Evolutionary conservation across 2,797 vertebrate species (phyloP), one percentile per base, ranked within the genome.

Genomic region (Lepilemur ruficaudatus): DNA sequence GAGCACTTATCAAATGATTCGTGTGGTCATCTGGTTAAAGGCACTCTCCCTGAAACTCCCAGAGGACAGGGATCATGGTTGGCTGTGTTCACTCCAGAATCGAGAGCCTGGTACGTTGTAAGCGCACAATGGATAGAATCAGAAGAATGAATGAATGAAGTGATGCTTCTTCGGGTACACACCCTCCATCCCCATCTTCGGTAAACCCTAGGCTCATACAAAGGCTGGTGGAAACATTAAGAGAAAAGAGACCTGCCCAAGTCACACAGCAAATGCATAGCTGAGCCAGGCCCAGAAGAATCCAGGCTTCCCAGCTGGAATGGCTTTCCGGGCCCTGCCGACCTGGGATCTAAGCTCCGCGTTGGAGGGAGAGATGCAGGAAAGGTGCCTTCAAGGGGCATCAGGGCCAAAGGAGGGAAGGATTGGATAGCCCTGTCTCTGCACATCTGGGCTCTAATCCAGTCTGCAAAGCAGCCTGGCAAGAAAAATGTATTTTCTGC

Each of bases 401-500:
- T 6, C 17, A 70, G 92, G 55, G 76, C 69, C 89, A 67, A 14
- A 46, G 15, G 63, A 67, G 7, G 22, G 28, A 28, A 83, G 65
- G 35, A 28, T 46, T 61, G 22, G 15, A 55, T 25, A 70, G n/a
- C 35, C 73, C 59, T 35, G 3, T 95, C 57, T 78, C 63, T 75
- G n/a, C 2, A 18, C 85, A 89, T 75, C 82, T 92, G 75, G 84
- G 35, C 79, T 91, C 82, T 80, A 72, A 82, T 63, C 67, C 65
- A 91, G 78, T 41, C 69, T 73, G 82, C 67, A 93, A 59, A 85
- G 52, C 89, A 91, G 59, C 89, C 89, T 96, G 80, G 57, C 0
- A 38, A 81, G 95, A 94, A 95, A 93, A 96, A 95, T 86, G 50
- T 95, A 91, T 95, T 96, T 96, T 87, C 79, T 43, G 22, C 65